Base-by-base conservation (phyloP, 92 coral and sea anemone genomes). In the Bergia puertoricense region DNA sequence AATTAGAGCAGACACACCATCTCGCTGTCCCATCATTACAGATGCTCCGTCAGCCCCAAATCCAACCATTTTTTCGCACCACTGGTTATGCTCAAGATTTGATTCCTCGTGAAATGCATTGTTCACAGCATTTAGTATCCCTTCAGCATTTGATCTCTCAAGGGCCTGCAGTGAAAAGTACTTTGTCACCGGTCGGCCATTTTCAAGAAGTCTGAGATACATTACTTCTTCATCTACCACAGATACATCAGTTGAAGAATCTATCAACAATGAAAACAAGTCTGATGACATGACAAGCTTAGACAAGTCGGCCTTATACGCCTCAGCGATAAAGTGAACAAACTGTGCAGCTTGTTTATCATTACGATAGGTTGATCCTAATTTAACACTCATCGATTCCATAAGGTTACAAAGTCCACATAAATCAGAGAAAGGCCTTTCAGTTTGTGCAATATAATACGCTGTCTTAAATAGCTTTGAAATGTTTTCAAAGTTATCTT, bases 371-470 rank as follows among this genome's bases (percentile, higher is more conserved):
- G 92, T 85, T 85, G 37, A 81, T 76, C 92, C 92, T 67, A 89
- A 44, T 73, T 85, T 79, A 85, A 89, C 92, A 84, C 46, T 81
- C 88, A 84, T 89, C 15, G 77, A 77, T 75, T 85, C 88, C 85
- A 83, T 65, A 5, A 90, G 86, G 79, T 85, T 86, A 75, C 86
- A 66, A 77, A 90, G 86, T 76, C 89, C 89, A 77, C 77, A 75
- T n/a, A 81, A 88, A 88, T 88, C 91, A 79, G 86, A 30, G 30
- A 30, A 30, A 88, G 91, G 91, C 59, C 88, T 89, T 89, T 89
- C 89, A 85, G 89, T 89, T 69, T 89, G 91, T 30, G 91, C 89
- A 66, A 87, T 69, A 86, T 90, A 90, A 90, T 90, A 80, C 20
- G 82, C 90, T 65, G 88, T 90, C 74, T 22, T 81, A 82, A 90